Conservation (phyloP, 2,888 invertebrate species). For the Operophtera brumata region DNA sequence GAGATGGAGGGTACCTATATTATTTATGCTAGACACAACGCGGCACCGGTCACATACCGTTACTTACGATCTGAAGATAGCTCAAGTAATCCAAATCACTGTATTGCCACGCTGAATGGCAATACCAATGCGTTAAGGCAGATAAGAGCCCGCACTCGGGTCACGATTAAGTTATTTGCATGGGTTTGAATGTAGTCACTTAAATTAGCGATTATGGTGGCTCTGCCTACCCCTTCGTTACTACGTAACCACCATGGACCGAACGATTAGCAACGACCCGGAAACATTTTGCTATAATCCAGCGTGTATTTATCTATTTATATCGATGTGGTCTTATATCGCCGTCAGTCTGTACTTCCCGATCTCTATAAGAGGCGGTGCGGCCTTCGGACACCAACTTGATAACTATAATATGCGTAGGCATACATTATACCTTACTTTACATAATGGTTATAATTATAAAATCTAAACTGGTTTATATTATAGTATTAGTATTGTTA, state of each 20-base stretch:
- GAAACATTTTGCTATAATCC: not conserved
- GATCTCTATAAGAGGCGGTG: slow-evolving; percentile 60
- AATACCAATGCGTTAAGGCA: no score
- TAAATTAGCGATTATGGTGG: not conserved
- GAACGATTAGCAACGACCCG: not conserved
- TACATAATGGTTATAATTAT: not conserved
- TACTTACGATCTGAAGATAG: no score
- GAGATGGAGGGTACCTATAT: no score
- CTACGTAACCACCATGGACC: not conserved
- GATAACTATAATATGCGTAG: slow-evolving; percentile 10
- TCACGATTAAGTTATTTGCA: no score
- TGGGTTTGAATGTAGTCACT: not conserved
- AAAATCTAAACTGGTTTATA: slow-evolving; percentile 11
- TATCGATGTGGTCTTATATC: slow-evolving; percentile 15
- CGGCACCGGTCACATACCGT: no score
- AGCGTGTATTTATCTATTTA: slow-evolving; percentile 6
- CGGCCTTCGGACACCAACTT: slow-evolving; percentile 49
- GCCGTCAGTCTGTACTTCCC: slow-evolving; percentile 54
- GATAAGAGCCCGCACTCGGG: no score
- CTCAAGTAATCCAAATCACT: no score
- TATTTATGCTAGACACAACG: no score
- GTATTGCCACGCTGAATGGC: no score
- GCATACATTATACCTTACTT: slow-evolving; percentile 14
- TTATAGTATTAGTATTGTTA: no score
- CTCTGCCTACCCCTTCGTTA: no score